phyloP scores from a whole-genome alignment of 2,113 vertebrate species.

The Crotalus viridis region DNA sequence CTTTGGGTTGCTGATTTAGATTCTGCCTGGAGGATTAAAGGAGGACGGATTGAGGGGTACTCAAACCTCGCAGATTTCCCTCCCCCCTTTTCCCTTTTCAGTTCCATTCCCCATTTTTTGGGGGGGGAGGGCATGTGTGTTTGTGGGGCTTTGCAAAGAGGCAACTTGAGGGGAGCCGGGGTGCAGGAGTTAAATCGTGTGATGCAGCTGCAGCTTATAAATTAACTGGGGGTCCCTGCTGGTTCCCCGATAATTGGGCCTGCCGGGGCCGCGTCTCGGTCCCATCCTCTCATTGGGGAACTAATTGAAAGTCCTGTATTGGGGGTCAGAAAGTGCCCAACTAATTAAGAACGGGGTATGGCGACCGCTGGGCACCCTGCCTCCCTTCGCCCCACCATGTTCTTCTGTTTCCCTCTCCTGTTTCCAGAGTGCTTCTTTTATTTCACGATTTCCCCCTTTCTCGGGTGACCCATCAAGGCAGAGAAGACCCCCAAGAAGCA shows the following conservation, averaged over 20 bases:
- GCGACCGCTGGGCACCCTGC: not conserved
- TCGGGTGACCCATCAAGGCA: not conserved
- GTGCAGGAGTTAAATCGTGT: not conserved
- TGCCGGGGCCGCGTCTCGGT: not conserved
- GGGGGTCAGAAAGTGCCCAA: not conserved
- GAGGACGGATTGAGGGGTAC: not conserved
- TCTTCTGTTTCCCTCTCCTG: not conserved
- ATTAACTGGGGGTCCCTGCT: not conserved
- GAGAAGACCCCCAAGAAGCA: no score
- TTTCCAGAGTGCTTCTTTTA: not conserved
- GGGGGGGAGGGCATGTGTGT: not conserved
- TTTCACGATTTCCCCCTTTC: not conserved
- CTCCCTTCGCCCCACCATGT: not conserved
- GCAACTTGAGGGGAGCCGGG: not conserved
- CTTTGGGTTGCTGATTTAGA: not conserved
- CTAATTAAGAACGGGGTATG: slow-evolving; percentile 11
- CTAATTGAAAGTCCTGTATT: not conserved
- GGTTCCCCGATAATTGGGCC: not conserved
- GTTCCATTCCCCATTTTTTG: not conserved
- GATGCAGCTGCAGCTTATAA: accelerated
- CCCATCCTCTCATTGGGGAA: not conserved
- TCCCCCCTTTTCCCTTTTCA: not conserved
- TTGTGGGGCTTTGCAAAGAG: not conserved
- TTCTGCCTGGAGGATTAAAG: not conserved
- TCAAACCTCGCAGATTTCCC: not conserved